Base-by-base conservation (phyloP, 1,140 invertebrate species). In the Drosophila ficusphila region DNA sequence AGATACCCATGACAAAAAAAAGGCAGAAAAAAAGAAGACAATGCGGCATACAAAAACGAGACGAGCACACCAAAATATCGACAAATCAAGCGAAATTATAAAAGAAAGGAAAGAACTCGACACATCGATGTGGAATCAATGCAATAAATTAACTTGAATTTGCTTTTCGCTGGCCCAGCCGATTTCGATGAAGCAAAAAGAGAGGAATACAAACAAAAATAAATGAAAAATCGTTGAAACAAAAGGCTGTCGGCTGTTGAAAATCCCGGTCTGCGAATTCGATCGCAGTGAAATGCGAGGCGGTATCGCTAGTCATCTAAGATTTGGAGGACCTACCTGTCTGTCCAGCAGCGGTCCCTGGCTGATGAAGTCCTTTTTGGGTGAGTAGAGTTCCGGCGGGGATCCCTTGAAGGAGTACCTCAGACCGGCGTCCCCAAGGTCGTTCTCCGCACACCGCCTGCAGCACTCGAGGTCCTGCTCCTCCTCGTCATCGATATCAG, bases 21-120 rank as follows among this genome's bases (percentile, higher is more conserved):
- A 41, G 39, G n/a, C n/a, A n/a, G n/a, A n/a, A 41, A 39, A 47
- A 56, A 54, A 51, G 61, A 64, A 46, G 46, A 67, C 48, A 53
- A 69, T 71, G 54, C 48, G 49, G 38, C 60, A 57, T 49, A 58
- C 47, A 31, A 52, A 77, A 83, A 81, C 64, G 58, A 86, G 53
- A 60, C 48, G 68, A 85, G 71, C 79, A 79, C 71, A 81, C 81
- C 42, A 79, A 81, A 81, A 81, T 81, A 81, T 52, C 71, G 75
- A 75, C 79, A 81, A 86, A 86, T 86, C 81, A 86, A 81, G 54
- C 73, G 71, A 86, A 85, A 86, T 85, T 79, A 79, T 85, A 86
- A 88, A 82, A 86, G 73, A 81, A 88, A 81, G 57, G 62, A 61
- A 79, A 86, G 73, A 86, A 82, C 77, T 68, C 76, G 82, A 77